Base-by-base conservation (phyloP, 1,140 invertebrate species). In the Sitobion miscanthi region DNA sequence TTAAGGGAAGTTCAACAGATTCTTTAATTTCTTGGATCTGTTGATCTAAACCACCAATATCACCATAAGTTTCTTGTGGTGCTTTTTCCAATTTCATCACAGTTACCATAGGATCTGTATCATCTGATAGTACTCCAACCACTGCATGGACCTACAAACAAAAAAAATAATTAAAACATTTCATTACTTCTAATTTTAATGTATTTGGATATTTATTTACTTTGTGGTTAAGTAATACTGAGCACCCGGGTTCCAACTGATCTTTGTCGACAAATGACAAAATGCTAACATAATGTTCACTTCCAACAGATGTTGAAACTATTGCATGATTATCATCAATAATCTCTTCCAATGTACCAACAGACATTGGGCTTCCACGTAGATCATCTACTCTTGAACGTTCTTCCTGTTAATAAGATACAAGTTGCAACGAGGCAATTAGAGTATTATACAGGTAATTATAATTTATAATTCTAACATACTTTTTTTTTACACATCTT, bases 11-110 rank as follows among this genome's bases (percentile, higher is more conserved):
- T 95, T 99, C 99, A 6, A 99, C 99, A 93, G 99, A 99, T 96
- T 99, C 99, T 96, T 99, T 99, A 90, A 99, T 99, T 96, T 99
- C 99, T 95, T 99, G 99, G 95, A 99, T 99, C 96, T 99, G 99
- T 88, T 98, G 98, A 95, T 99, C 99, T 52, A 94, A 86, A 42
- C 96, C 99, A 95, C 99, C 99, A 95, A 99, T 99, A 96, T 99
- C 99, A 35, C 99, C 99, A 95, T 99, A 99, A 1, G 99, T 99
- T 96, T 99, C 99, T 95, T 99, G 99, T 23, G 99, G 99, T 45
- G 99, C 99, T 95, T 99, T 99, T 95, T 99, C 99, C 69, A 99
- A 95, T 95, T 99, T 99, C 99, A 99, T 99, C 0, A 99, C 99
- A 54, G 99, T 99, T 3, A 99, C 99, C 99, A 99, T 99, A 30